phyloP scores from a whole-genome alignment of 2,888 invertebrate genomes.

The Scaeva pyrastri region DNA sequence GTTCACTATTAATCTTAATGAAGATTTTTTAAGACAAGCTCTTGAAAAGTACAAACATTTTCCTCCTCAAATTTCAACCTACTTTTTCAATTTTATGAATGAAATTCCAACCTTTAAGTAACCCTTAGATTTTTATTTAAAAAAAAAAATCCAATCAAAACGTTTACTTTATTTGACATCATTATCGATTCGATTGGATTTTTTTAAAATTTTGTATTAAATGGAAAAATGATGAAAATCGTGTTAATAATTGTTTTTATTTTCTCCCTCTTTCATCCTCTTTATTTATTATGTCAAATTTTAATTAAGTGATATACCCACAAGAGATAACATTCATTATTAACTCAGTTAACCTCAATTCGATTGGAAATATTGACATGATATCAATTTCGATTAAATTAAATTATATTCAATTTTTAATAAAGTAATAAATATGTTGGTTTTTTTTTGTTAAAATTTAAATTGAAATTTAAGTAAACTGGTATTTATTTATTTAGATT shows the following conservation, averaged over 20 bases:
- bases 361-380: conserved; percentile 13
- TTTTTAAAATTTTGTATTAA: neutral
- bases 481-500: too few species aligned
- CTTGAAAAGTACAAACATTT: too few species aligned
- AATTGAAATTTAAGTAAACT: too few species aligned
- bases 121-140: neutral
- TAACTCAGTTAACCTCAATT: conserved; percentile 6
- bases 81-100: too few species aligned
- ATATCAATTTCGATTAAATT: too few species aligned
- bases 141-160: neutral
- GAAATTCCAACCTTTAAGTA: neutral
- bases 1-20: too few species aligned
- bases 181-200: neutral
- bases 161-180: neutral
- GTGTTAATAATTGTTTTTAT: neutral
- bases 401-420: too few species aligned
- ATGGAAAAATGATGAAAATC: neutral
- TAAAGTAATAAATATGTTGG: too few species aligned
- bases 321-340: neutral
- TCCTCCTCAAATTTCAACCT: too few species aligned
- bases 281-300: neutral
- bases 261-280: too few species aligned
- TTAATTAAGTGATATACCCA: conserved; percentile 13
- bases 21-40: too few species aligned
- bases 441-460: too few species aligned